Evolutionary conservation across 2,113 vertebrate genomes (phyloP).

Genomic region (Tragelaphus buxtoni): DNA sequence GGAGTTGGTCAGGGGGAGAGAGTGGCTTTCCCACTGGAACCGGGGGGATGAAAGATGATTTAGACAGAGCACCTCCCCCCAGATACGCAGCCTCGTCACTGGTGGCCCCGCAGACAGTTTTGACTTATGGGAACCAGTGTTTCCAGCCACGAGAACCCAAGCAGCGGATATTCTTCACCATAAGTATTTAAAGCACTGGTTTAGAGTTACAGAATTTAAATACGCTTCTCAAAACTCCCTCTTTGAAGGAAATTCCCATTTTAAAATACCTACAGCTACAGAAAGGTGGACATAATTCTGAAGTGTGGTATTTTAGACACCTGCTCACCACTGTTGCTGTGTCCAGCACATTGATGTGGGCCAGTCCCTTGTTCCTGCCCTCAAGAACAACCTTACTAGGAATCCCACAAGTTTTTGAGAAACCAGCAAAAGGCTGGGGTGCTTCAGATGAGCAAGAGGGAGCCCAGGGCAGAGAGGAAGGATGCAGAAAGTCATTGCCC

Average conservation of each 20-base stretch:
- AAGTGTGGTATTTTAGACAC: background rate
- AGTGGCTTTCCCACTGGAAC: constrained; percentile 34
- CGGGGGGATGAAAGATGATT: no score
- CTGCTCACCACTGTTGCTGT: background rate
- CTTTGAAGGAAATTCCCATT: constrained; percentile 48
- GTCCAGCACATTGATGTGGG: background rate
- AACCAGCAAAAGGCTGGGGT: background rate
- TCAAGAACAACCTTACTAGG: background rate
- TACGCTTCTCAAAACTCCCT: constrained; percentile 2
- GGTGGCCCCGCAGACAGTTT: no score
- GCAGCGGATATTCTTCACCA: constrained; percentile 22
- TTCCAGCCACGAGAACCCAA: no score
- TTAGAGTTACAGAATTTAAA: constrained; percentile 72
- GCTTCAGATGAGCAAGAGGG: background rate
- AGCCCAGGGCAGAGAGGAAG: background rate
- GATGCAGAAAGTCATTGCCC: rapidly evolving
- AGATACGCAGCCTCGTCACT: no score
- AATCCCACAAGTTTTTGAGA: background rate
- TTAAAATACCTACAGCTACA: constrained; percentile 18
- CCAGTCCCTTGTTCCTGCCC: background rate
- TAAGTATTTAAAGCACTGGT: constrained; percentile 58
- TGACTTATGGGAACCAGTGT: no score
- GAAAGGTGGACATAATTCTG: background rate
- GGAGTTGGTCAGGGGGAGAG: constrained; percentile 59
- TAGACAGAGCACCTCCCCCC: no score